Percentiles rank a stretch among this genome's conserved stretches.
phyloP scores from a whole-genome alignment of 2,797 vertebrate genomes.

The Picus viridis region DNA sequence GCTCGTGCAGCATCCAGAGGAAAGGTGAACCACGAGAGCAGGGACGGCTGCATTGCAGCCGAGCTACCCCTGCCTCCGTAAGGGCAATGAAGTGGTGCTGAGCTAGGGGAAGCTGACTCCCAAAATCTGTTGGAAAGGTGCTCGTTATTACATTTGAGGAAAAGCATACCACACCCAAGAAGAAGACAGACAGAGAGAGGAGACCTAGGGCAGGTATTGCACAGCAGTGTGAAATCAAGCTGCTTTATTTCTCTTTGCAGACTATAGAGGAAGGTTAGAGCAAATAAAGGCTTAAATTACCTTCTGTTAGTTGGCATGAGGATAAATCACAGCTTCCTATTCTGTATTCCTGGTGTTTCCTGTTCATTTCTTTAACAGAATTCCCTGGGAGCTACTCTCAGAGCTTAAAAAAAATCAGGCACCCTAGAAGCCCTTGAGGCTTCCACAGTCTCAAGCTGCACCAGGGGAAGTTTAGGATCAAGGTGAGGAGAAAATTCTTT shows the following conservation, averaged over 20 bases:
- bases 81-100: background rate
- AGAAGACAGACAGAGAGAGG: background rate
- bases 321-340: background rate
- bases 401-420: background rate
- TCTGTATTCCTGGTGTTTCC: background rate
- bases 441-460: background rate
- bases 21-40: background rate
- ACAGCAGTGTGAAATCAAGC: background rate
- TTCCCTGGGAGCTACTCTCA: background rate
- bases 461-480: too few species aligned
- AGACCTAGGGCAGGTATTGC: background rate
- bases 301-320: background rate
- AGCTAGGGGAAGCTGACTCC: background rate
- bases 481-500: too few species aligned
- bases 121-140: background rate
- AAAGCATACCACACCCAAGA: background rate
- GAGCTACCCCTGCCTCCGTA: background rate
- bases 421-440: background rate
- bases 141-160: background rate
- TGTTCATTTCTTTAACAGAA: background rate
- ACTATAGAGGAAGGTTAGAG: background rate
- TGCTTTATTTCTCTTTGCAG: background rate
- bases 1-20: background rate
- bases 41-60: background rate
- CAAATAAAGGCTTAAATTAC: background rate